Conservation (phyloP, 2,113 vertebrate genomes). For the Zosterops japonicus region DNA sequence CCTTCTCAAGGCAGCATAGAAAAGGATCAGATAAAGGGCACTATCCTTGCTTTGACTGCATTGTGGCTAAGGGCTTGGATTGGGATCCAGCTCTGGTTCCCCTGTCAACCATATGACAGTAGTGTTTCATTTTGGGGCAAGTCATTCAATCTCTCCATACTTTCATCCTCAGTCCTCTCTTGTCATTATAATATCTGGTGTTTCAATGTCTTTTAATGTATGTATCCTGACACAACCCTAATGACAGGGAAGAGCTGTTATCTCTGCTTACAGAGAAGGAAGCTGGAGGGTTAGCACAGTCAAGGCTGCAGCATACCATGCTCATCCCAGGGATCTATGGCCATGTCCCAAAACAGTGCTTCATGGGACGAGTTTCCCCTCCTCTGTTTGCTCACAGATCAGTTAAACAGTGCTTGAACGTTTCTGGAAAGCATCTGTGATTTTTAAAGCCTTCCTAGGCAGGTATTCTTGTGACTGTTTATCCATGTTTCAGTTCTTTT, state of each 20-base stretch:
- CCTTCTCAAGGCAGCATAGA: not conserved
- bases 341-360: not conserved
- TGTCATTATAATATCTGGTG: constrained; percentile 19
- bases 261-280: not conserved
- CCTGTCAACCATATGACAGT: not conserved
- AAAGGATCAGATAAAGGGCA: not conserved
- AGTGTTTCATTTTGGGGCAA: not conserved
- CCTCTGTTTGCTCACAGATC: not conserved
- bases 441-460: not conserved
- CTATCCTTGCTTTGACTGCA: not conserved
- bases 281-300: not conserved
- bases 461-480: not conserved
- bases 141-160: not conserved
- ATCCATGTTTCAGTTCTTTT: not conserved
- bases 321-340: not conserved
- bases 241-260: not conserved
- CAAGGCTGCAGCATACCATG: not conserved
- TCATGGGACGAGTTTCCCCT: not conserved
- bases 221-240: not conserved
- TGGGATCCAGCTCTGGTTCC: not conserved
- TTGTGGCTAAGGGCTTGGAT: not conserved
- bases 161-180: not conserved
- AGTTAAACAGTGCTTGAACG: not conserved
- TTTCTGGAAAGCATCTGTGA: not conserved
- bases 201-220: not conserved